Base-by-base conservation (phyloP, 2,113 vertebrate genomes). In the Melanerpes aurifrons region DNA sequence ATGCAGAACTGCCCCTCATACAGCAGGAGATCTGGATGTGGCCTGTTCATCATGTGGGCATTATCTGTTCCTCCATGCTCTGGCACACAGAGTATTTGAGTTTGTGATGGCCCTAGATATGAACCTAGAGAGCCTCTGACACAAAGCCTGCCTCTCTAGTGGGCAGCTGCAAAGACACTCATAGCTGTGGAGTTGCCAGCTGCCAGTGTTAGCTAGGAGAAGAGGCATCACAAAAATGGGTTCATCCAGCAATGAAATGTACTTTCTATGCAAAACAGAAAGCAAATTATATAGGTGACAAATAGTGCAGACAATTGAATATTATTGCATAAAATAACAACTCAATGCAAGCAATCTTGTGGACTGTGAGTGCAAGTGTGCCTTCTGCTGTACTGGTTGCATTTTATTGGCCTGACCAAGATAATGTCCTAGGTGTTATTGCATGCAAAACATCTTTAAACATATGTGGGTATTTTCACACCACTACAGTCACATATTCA, bases 161-260 rank as follows among this genome's bases (percentile, higher is more conserved):
- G 15, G 24, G 45, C 47, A 82, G 57, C n/a, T 79, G 25, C n/a
- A 86, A 68, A 71, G 54, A 59, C 35, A 31, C 29, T 8, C 66
- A 50, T 6, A 69, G 26, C 28, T 82, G 28, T 45, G 22, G 37
- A 82, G 71, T 40, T 32, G 77, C 37, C 62, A 85, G 59, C 20
- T 87, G 53, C 28, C 32, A 35, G 15, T 12, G 16, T 53, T 67
- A 85, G 35, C n/a, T 31, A 53, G 17, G 31, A 67, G 21, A 87
- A 58, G 48, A 87, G 21, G 28, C 28, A 84, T 59, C 45, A 66
- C 10, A 53, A 37, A 86, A 75, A 25, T 35, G 22, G 50, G 66
- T 32, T 94, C 62, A 87, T 81, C 40, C 62, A 81, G 48, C 26
- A 66, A 71, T 45, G 11, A 92, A 83, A 85, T 18, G 15, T 22